A percentile compares a stretch with the other conserved stretches of the same genome.
These are phyloP conservation scores for Chaitophorus viminalis DNA, from an alignment of 2,888 invertebrate species.

Conservation along the genomic window DNA sequence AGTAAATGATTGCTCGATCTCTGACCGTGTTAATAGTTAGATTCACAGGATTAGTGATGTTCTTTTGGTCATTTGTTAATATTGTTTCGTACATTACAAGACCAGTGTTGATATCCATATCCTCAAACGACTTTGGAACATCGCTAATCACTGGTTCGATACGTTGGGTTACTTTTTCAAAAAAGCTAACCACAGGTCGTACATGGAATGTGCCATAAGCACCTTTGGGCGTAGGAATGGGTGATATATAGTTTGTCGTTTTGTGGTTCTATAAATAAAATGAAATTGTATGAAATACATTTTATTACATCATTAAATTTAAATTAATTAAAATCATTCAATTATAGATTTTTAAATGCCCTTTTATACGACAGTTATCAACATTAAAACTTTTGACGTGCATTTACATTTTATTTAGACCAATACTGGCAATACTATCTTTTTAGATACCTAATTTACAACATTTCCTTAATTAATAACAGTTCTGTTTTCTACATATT, in stretches of 20 bases:
- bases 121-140: conserved; percentile 74
- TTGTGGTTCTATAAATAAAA: conserved; percentile 59
- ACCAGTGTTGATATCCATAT: conserved; percentile 73
- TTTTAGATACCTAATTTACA: too few species aligned
- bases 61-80: conserved; percentile 66
- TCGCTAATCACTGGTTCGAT: conserved; percentile 40
- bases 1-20: conserved; percentile 77
- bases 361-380: too few species aligned
- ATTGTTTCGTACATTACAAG: conserved; percentile 74
- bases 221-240: conserved; percentile 73
- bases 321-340: too few species aligned
- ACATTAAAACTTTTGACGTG: too few species aligned
- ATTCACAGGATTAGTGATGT: conserved; percentile 67
- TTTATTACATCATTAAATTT: too few species aligned
- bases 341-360: too few species aligned
- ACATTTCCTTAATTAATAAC: too few species aligned
- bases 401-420: too few species aligned
- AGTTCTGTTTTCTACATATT: too few species aligned
- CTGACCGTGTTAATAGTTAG: conserved; percentile 72
- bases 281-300: too few species aligned
- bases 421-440: too few species aligned
- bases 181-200: conserved; percentile 68
- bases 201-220: conserved; percentile 74
- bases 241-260: conserved; percentile 70
- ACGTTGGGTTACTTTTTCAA: conserved; percentile 63